Evolutionary conservation across 2,888 invertebrate species (phyloP), one percentile per base, ranked within the genome.

Genomic region (Cataglyphis altisquamis): DNA sequence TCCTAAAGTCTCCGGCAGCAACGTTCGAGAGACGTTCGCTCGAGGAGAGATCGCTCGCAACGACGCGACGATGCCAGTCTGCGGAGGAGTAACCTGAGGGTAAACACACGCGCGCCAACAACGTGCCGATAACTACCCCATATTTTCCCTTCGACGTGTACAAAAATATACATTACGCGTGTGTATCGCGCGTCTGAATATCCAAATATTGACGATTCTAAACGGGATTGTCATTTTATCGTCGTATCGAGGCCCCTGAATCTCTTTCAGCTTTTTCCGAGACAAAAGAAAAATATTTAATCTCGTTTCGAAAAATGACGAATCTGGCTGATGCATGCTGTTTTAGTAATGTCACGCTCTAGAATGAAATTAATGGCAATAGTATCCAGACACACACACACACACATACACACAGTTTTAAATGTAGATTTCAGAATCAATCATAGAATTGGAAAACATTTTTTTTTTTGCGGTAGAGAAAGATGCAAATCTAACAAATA

Each of bases 1-100:
- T 90, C 91, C 92, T 92, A 93, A 94, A 94, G 48, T 52, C 93
- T 94, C 82, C 25, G 82, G 62, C 73, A 68, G 63, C 74, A 41
- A 66, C 80, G 81, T 78, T 78, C 21, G 72, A 60, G 78, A 78
- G 41, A 78, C 57, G 78, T 60, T 32, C 48, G 62, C 21, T 21
- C 21, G 15, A 36, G 39, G 32, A 70, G 78, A 60, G 70, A 25
- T 48, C 60, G 60, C 12, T 77, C 55, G 32, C 32, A 32, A 25
- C 48, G 39, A 67, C 64, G 75, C 48, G 39, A 67, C 64, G 75
- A 48, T 60, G 60, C 73, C 18, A 72, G 32, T 45, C 78, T 45
- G 21, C 9, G 32, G n/a, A n/a, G 32, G 45, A 12, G n/a, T 73
- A 52, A 52, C 60, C 52, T 32, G 73, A 32, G 45, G 41, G 18